phyloP scores from a whole-genome alignment of 2,888 invertebrate genomes.

The Seira ritae region DNA sequence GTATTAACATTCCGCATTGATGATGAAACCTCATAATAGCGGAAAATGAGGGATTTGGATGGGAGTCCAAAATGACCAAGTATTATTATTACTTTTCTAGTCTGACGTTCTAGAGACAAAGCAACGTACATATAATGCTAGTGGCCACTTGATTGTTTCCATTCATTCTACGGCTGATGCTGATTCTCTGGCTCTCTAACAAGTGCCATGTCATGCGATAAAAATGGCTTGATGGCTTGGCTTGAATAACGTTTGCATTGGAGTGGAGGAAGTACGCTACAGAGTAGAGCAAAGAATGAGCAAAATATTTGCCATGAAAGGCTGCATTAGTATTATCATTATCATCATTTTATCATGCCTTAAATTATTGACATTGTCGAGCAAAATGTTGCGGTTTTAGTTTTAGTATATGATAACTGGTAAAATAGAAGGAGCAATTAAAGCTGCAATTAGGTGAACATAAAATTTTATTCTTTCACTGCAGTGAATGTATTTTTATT shows the following conservation, averaged over 20 bases:
- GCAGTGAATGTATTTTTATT: not conserved
- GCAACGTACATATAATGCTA: not conserved
- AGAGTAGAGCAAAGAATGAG: no score
- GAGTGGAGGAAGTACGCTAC: no score
- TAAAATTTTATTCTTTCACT: not conserved
- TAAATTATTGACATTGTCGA: not conserved
- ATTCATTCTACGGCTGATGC: no score
- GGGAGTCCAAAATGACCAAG: not conserved
- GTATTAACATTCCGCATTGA: slow-evolving; percentile 53
- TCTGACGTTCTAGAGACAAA: not conserved
- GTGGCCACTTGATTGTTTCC: not conserved
- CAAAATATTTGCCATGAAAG: no score
- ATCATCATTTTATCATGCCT: no score
- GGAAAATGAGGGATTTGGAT: not conserved
- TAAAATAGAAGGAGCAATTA: not conserved
- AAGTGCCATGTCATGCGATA: no score
- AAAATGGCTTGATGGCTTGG: no score
- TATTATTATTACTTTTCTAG: not conserved
- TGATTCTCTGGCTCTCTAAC: no score
- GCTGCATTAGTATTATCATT: no score
- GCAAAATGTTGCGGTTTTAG: not conserved
- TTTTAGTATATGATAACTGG: not conserved
- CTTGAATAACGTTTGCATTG: no score
- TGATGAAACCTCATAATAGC: slow-evolving; percentile 36
- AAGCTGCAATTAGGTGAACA: not conserved